A percentile compares a stretch with the other conserved stretches of the same genome.
phyloP scores from a whole-genome alignment of 2,797 vertebrate genomes.

The Anguilla obscura region DNA sequence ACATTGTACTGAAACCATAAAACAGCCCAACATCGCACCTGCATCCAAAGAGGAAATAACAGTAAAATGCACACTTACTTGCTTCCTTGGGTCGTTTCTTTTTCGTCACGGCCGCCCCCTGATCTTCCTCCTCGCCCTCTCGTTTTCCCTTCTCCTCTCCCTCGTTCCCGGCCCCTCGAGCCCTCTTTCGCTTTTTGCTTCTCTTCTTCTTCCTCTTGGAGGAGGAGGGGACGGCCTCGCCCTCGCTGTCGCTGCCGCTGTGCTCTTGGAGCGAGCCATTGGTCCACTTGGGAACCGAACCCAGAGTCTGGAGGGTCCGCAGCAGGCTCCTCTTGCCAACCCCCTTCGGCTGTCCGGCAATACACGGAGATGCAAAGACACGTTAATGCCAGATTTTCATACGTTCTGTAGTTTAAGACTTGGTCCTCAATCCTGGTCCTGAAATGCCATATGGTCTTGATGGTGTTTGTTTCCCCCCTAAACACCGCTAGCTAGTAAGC shows the following conservation, averaged over 20 bases:
- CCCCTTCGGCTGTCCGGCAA: conserved; percentile 48
- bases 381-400: neutral
- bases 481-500: neutral
- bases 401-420: neutral
- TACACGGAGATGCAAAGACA: neutral
- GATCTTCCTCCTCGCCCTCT: neutral
- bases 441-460: neutral
- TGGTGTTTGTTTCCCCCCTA: neutral
- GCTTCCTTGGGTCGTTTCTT: conserved; percentile 44
- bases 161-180: conserved; percentile 37
- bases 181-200: conserved; percentile 58
- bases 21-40: neutral
- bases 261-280: conserved; percentile 36
- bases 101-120: conserved; percentile 45
- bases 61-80: conserved; percentile 45
- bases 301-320: conserved; percentile 71
- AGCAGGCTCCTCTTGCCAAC: conserved; percentile 71
- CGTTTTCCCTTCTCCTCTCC: conserved; percentile 33
- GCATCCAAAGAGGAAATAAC: too few relatives aligned
- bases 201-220: conserved; percentile 63
- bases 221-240: conserved; percentile 30
- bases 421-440: neutral
- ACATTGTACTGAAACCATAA: neutral
- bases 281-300: conserved; percentile 67
- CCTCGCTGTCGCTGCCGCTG: conserved; percentile 59